Evolutionary conservation across 1,140 invertebrate species (phyloP).

Genomic region (Druon quercuslanigerum): DNA sequence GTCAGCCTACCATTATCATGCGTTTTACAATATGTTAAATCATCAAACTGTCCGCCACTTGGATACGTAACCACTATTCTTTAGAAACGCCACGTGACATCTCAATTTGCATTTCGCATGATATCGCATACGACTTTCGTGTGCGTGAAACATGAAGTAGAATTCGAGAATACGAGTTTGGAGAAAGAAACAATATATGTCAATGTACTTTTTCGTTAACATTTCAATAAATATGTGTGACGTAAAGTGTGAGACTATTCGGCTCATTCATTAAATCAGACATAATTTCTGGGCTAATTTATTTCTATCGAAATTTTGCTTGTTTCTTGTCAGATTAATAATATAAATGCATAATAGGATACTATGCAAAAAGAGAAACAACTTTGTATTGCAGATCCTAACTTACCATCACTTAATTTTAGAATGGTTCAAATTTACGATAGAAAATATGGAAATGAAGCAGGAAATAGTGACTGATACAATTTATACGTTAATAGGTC

Average conservation of each 20-base stretch:
- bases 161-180: not conserved
- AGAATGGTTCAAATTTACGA: not conserved
- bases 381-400: no score
- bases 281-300: not conserved
- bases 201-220: not conserved
- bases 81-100: not conserved
- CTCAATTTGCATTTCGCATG: conserved; percentile 1
- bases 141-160: not conserved
- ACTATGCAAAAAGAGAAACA: no score
- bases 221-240: not conserved
- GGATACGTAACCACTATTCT: not conserved
- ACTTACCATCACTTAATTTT: no score
- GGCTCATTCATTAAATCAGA: not conserved
- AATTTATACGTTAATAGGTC: no score
- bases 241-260: not conserved
- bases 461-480: not conserved
- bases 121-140: not conserved
- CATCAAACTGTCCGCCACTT: conserved; percentile 19
- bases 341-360: no score
- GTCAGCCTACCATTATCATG: not conserved
- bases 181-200: not conserved
- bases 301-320: no score
- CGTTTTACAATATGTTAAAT: conserved; percentile 15
- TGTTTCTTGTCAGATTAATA: no score
- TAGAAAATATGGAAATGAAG: conserved; percentile 30